Evolutionary conservation across 2,113 vertebrate species (phyloP).

Genomic region (Sitta europaea): DNA sequence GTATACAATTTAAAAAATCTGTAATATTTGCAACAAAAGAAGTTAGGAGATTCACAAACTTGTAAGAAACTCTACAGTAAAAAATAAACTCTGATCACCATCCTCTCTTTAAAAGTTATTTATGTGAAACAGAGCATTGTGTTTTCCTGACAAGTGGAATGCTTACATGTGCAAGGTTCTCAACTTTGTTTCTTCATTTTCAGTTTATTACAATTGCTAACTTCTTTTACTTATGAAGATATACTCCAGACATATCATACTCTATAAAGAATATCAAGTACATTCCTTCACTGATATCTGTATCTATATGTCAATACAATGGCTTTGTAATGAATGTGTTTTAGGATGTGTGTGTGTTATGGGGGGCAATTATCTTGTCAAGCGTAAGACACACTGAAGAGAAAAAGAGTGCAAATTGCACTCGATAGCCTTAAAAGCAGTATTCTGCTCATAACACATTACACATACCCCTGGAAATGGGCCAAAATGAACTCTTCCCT

Average conservation of each 20-base stretch:
- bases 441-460: neutral
- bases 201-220: neutral
- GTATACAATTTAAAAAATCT: neutral
- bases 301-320: slow-evolving; percentile 55
- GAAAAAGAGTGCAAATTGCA: slow-evolving; percentile 53
- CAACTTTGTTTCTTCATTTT: neutral
- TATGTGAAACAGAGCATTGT: neutral
- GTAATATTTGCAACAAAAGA: neutral
- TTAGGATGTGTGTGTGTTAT: slow-evolving; percentile 5
- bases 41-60: neutral
- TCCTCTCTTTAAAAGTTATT: neutral
- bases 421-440: slow-evolving; percentile 51
- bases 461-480: slow-evolving; percentile 17
- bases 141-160: neutral
- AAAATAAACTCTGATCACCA: neutral
- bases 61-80: neutral
- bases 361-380: slow-evolving; percentile 59
- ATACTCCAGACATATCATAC: neutral
- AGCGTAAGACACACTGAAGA: neutral
- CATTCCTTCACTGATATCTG: slow-evolving; percentile 29
- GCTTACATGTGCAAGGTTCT: neutral
- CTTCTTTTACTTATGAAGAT: neutral
- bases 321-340: slow-evolving; percentile 41
- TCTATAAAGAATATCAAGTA: neutral
- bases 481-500: slow-evolving; percentile 46